Evolutionary conservation across 2,113 vertebrate genomes (phyloP).

Genomic region (Chrysemys picta): DNA sequence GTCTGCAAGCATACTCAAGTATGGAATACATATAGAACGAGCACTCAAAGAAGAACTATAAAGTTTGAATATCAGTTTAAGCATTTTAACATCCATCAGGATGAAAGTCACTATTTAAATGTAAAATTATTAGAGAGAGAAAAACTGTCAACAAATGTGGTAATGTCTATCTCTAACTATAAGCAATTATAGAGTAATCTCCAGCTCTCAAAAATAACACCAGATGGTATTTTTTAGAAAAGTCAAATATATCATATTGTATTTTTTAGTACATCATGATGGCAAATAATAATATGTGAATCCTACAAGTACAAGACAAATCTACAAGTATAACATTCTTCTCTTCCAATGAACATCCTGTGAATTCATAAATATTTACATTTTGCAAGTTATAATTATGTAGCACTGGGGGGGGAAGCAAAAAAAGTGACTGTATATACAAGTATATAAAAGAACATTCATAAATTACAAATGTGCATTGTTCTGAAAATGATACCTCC

Average conservation of each 20-base stretch:
- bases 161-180: conserved; percentile 75
- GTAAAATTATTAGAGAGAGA: conserved; percentile 71
- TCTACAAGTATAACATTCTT: conserved; percentile 83
- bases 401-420: conserved; percentile 69
- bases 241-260: conserved; percentile 78
- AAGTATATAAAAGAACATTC: conserved; percentile 81
- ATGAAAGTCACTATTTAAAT: conserved; percentile 63
- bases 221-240: conserved; percentile 82
- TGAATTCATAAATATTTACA: conserved; percentile 89
- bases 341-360: conserved; percentile 82
- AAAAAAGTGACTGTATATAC: conserved; percentile 70
- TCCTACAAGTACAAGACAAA: conserved; percentile 80
- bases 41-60: conserved; percentile 41
- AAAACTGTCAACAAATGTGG: conserved; percentile 71
- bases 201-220: conserved; percentile 75
- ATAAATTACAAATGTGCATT: conserved; percentile 81
- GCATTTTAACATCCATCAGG: conserved; percentile 65
- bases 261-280: conserved; percentile 73
- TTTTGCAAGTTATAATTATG: conserved; percentile 86
- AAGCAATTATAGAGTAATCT: conserved; percentile 76
- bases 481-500: conserved; percentile 73
- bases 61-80: conserved; percentile 70
- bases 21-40: background rate
- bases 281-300: conserved; percentile 80
- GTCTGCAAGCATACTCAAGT: background rate